These are phyloP conservation scores for Poeciliopsis turneri DNA, from an alignment of 2,797 vertebrate species.

Conservation along the genomic window DNA sequence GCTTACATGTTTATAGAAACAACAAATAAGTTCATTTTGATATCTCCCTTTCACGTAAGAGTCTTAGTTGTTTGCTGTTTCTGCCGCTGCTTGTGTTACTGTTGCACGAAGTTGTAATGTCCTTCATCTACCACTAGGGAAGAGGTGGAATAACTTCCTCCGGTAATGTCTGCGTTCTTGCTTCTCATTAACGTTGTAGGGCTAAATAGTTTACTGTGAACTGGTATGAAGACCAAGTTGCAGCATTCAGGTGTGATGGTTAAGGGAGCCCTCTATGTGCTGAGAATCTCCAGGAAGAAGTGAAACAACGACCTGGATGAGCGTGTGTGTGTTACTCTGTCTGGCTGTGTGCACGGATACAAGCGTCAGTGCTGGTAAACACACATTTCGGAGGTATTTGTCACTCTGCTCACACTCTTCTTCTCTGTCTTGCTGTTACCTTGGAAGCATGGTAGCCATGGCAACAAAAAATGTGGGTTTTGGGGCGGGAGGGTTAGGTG, in stretches of 20 bases:
- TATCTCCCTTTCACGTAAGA: neutral
- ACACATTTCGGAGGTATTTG: slow-evolving; percentile 76
- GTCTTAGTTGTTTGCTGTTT: neutral
- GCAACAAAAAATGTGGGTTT: slow-evolving; percentile 80
- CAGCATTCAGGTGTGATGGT: neutral
- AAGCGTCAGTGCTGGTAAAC: slow-evolving; percentile 43
- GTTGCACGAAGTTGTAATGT: neutral
- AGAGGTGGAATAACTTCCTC: neutral
- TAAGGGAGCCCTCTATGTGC: neutral
- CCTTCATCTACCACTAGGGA: neutral
- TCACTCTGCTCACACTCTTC: slow-evolving; percentile 80
- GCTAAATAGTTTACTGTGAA: too few species aligned
- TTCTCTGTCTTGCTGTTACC: slow-evolving; percentile 81
- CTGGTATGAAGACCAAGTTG: neutral
- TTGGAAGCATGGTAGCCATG: slow-evolving; percentile 83
- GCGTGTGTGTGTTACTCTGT: neutral
- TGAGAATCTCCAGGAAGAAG: neutral
- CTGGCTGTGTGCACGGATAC: slow-evolving; percentile 17
- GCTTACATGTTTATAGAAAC: neutral
- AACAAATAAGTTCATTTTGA: neutral
- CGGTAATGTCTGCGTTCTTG: neutral
- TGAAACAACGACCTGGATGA: neutral
- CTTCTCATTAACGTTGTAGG: neutral
- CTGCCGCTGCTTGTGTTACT: neutral
- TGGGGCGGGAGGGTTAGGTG: slow-evolving; percentile 43